A percentile compares a stretch with the other conserved stretches of the same genome.
Evolutionary conservation across 2,888 invertebrate species (phyloP).

Genomic region (Lamellibrachia columna): DNA sequence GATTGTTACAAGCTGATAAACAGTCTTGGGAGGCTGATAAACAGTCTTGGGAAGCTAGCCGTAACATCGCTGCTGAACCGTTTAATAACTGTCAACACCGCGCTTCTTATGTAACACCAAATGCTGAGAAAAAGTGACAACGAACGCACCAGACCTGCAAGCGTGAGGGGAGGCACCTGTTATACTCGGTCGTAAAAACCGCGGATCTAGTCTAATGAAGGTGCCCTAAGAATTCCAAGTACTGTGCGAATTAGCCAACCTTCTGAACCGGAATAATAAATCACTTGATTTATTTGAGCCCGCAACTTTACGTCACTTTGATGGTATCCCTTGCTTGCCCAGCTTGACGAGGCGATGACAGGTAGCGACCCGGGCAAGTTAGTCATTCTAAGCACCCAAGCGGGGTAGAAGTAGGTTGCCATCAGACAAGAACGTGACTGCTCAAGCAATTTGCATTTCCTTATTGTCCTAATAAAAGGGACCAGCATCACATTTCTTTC

Average conservation of each 20-base stretch:
- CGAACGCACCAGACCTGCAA: background rate
- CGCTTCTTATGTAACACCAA: constrained; percentile 1
- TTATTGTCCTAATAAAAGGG: too few species aligned
- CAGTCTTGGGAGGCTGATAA: background rate
- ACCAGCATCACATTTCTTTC: too few species aligned
- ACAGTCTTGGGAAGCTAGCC: background rate
- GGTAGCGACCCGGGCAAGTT: background rate
- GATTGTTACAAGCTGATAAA: background rate
- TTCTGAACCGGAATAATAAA: background rate
- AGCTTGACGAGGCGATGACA: background rate
- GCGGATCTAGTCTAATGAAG: background rate
- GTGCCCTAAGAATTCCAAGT: background rate
- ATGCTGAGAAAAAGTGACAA: background rate
- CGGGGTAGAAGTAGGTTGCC: background rate
- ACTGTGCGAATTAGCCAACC: constrained; percentile 11
- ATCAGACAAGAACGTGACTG: background rate
- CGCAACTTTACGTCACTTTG: background rate
- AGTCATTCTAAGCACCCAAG: background rate
- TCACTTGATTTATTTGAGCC: constrained; percentile 6
- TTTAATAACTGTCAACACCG: background rate
- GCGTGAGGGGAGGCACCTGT: background rate
- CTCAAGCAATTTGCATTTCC: too few species aligned
- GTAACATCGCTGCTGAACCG: background rate
- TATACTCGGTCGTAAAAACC: background rate
- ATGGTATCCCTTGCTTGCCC: background rate